Conservation (phyloP, 92 coral and sea anemone genomes). For the Virgularia gustaviana region DNA sequence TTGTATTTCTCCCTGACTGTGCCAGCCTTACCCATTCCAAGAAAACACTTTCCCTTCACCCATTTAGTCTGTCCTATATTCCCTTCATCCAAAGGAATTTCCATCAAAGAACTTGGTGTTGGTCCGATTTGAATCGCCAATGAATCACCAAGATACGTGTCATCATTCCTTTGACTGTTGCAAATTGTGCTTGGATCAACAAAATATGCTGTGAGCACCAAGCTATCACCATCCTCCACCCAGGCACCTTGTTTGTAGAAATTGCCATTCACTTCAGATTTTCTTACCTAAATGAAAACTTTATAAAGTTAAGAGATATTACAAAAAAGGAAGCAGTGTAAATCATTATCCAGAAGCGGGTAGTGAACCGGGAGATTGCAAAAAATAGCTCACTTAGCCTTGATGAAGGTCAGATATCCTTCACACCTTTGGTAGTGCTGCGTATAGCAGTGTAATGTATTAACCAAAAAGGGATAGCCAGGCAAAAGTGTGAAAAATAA, state of each 20-base stretch:
- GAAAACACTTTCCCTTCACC: slow-evolving; percentile 80
- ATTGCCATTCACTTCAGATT: slow-evolving; percentile 29
- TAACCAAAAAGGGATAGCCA: too few relatives aligned
- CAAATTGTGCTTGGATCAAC: slow-evolving; percentile 71
- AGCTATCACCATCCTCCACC: slow-evolving; percentile 67
- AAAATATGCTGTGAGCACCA: slow-evolving; percentile 90
- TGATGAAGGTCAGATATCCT: too few relatives aligned
- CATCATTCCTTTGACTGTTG: slow-evolving; percentile 55
- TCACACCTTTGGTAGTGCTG: too few relatives aligned
- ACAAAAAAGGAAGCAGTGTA: not conserved
- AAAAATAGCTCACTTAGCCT: too few relatives aligned
- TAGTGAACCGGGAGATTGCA: too few relatives aligned
- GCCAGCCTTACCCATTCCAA: slow-evolving; percentile 66
- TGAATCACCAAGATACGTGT: slow-evolving; percentile 66
- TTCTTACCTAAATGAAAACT: slow-evolving; percentile 46
- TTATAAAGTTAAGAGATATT: not conserved
- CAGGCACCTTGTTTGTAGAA: slow-evolving; percentile 48
- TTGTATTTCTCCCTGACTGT: too few relatives aligned
- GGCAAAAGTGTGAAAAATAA: too few relatives aligned
- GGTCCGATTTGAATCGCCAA: slow-evolving; percentile 71
- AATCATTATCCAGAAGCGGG: too few relatives aligned
- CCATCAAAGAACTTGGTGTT: slow-evolving; percentile 28
- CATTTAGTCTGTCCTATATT: slow-evolving; percentile 60
- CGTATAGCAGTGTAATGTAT: too few relatives aligned
- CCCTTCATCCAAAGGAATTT: slow-evolving; percentile 73